Evolutionary conservation across 2,888 invertebrate genomes (phyloP).

Genomic region (Antitype chi): DNA sequence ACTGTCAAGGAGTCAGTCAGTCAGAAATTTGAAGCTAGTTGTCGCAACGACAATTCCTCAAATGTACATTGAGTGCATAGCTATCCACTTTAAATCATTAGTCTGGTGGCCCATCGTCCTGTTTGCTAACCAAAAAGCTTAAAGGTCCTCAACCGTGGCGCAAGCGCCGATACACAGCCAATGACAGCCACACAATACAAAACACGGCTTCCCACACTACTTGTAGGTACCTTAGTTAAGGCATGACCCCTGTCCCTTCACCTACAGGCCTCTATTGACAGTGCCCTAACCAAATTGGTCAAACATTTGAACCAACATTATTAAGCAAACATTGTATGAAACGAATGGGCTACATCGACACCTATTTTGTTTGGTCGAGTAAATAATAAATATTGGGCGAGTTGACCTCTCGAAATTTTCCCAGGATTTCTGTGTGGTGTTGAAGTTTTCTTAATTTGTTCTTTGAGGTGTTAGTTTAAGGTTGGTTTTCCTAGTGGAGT

Average conservation of each 20-base stretch:
- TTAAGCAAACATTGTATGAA: conserved; percentile 73
- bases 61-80: neutral
- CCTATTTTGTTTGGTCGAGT: conserved; percentile 80
- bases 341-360: conserved; percentile 82
- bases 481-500: conserved; percentile 26
- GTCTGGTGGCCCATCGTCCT: conserved; percentile 8
- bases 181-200: conserved; percentile 48
- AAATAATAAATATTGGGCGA: conserved; percentile 76
- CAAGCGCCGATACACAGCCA: conserved; percentile 43
- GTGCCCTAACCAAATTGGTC: conserved; percentile 76
- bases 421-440: conserved; percentile 72
- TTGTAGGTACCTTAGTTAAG: conserved; percentile 36
- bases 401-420: conserved; percentile 81
- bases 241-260: conserved; percentile 76
- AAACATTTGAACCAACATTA: conserved; percentile 71
- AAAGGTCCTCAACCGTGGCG: conserved; percentile 11
- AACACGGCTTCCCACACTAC: conserved; percentile 64
- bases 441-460: neutral
- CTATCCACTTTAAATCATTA: neutral
- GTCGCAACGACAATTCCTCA: neutral
- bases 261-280: conserved; percentile 76
- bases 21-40: too few relatives aligned
- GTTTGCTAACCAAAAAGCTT: conserved; percentile 47
- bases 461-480: conserved; percentile 21
- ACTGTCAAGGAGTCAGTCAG: too few relatives aligned